Evolutionary conservation across 2,113 vertebrate species (phyloP).

Genomic region (Pseudois nayaur): DNA sequence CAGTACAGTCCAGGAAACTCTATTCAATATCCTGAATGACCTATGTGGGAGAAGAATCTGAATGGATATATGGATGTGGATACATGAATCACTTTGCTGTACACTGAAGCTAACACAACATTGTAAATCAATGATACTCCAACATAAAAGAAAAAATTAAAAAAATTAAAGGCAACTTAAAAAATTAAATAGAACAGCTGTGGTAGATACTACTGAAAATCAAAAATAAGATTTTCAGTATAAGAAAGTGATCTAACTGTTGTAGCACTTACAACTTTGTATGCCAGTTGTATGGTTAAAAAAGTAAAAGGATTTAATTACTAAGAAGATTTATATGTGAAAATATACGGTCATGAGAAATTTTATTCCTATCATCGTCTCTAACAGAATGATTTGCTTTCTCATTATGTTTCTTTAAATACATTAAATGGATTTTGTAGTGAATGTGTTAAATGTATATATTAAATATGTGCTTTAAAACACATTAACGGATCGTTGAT

Average conservation of each 20-base stretch:
- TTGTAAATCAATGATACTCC: neutral
- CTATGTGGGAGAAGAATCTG: neutral
- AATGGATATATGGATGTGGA: neutral
- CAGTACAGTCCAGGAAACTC: accelerated
- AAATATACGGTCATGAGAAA: neutral
- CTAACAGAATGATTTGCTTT: neutral
- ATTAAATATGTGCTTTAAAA: neutral
- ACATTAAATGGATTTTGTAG: neutral
- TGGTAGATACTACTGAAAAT: neutral
- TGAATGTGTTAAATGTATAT: neutral
- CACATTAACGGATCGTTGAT: neutral
- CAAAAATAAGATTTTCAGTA: neutral
- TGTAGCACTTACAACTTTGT: neutral
- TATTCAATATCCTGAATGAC: neutral
- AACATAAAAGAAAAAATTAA: neutral
- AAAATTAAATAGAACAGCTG: neutral
- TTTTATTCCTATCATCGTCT: neutral
- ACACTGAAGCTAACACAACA: neutral
- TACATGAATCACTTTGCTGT: neutral
- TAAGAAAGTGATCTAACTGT: neutral
- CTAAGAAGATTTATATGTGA: neutral
- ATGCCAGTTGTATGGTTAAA: neutral
- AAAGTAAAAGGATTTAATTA: neutral
- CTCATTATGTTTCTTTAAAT: neutral
- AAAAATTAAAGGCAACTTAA: neutral